Conservation (phyloP, 2,888 invertebrate species). For the Mimas tiliae region DNA sequence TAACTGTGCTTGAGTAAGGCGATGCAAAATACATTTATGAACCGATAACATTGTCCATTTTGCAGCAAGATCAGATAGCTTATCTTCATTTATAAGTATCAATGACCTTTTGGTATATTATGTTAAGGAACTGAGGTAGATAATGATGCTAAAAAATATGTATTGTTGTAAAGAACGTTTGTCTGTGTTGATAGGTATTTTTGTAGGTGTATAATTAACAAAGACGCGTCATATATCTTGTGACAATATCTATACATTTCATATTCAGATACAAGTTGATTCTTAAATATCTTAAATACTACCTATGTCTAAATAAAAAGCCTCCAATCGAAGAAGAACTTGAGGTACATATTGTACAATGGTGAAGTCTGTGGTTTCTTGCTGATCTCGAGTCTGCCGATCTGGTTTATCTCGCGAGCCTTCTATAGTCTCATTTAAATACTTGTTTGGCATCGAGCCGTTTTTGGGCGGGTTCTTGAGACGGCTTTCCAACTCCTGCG, state of each 20-base stretch:
- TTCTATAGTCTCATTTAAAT: conserved; percentile 39
- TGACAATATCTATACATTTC: not conserved
- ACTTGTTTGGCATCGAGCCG: conserved; percentile 51
- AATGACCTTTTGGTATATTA: conserved; percentile 48
- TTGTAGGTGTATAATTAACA: not conserved
- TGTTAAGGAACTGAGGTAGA: conserved; percentile 8
- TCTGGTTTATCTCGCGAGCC: conserved; percentile 34
- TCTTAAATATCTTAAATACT: not conserved
- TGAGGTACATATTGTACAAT: conserved; percentile 37
- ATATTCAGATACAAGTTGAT: not conserved
- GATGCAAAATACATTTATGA: conserved; percentile 20
- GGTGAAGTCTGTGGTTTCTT: conserved; percentile 36
- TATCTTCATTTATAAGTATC: conserved; percentile 49
- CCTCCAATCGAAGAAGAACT: not conserved
- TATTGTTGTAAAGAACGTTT: conserved; percentile 23
- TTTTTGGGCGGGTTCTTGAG: conserved; percentile 57
- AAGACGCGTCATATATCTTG: not conserved
- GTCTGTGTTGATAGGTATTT: not conserved
- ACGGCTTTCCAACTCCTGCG: conserved; percentile 67
- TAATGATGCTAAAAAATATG: conserved; percentile 1
- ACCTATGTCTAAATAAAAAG: not conserved
- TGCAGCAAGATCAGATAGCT: conserved; percentile 42
- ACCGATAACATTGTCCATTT: conserved; percentile 17
- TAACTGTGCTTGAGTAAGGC: conserved; percentile 34
- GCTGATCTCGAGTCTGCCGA: conserved; percentile 26